Percentiles rank a stretch among this genome's conserved stretches.
These are phyloP conservation scores for Passerculus sandwichensis DNA, from an alignment of 2,797 vertebrate genomes.

Conservation along the genomic window DNA sequence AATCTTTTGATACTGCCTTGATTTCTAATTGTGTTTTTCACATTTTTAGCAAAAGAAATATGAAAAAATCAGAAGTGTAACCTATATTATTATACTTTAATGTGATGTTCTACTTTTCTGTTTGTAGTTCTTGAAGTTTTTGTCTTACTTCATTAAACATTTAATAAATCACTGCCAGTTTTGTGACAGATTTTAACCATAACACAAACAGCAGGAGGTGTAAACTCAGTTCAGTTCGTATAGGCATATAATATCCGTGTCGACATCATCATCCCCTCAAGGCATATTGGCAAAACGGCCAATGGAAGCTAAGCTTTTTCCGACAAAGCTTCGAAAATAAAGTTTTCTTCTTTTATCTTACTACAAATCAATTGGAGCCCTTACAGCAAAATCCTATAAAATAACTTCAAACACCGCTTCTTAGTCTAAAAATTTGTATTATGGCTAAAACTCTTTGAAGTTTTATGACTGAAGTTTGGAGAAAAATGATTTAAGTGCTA, in stretches of 20 bases:
- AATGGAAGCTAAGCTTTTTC: constrained; percentile 99
- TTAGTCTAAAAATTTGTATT: constrained; percentile 99
- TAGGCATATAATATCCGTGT: constrained; percentile 95
- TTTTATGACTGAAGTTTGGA: constrained; percentile 98
- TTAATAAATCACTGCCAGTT: constrained; percentile 99
- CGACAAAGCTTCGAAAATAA: constrained; percentile 99
- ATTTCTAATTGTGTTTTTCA: constrained; percentile 74
- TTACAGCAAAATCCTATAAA: constrained; percentile 99
- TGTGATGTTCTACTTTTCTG: constrained; percentile 88
- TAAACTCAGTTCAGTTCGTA: constrained; percentile 92
- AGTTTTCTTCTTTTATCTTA: constrained; percentile 99
- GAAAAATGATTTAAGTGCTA: constrained; percentile 99
- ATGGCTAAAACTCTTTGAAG: constrained; percentile 99
- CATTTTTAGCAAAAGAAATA: constrained; percentile 76
- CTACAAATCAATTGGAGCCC: constrained; percentile 99
- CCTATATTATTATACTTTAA: constrained; percentile 82
- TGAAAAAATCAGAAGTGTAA: constrained; percentile 76
- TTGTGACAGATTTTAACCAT: constrained; percentile 99
- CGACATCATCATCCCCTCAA: constrained; percentile 88
- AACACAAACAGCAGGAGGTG: constrained; percentile 96
- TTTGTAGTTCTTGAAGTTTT: constrained; percentile 97
- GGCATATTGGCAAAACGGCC: constrained; percentile 97
- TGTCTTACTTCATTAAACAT: constrained; percentile 97
- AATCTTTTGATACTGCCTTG: constrained; percentile 69
- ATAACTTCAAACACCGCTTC: constrained; percentile 99